Evolutionary conservation across 2,797 vertebrate species (phyloP).

Genomic region (Notoglanidium macrostoma): DNA sequence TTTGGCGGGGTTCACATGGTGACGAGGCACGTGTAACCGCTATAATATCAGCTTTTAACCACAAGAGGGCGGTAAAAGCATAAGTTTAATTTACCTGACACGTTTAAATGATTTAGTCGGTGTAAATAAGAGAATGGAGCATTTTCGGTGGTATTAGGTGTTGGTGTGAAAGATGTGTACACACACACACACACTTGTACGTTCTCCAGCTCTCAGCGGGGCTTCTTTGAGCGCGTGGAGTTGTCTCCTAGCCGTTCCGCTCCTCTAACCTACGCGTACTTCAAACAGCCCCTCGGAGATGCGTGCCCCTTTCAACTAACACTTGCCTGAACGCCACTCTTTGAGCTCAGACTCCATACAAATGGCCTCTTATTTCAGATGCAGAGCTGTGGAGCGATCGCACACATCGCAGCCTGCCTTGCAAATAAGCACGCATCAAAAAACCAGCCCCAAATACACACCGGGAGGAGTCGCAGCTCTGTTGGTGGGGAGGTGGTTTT

Average conservation of each 20-base stretch:
- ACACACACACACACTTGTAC: slow-evolving; percentile 18
- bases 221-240: slow-evolving; percentile 41
- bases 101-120: background rate
- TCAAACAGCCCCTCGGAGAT: slow-evolving; percentile 52
- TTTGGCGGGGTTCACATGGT: background rate
- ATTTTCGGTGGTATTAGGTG: slow-evolving; percentile 35
- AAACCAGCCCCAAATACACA: background rate
- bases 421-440: background rate
- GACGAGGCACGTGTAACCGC: background rate
- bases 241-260: slow-evolving; percentile 43
- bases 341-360: slow-evolving; percentile 43
- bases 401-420: slow-evolving; percentile 17
- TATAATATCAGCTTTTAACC: slow-evolving; percentile 40
- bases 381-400: background rate
- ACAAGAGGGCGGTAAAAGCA: slow-evolving; percentile 67
- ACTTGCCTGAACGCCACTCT: slow-evolving; percentile 9
- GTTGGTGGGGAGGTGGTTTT: background rate
- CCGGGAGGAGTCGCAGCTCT: background rate
- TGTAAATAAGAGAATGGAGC: background rate
- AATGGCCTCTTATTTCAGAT: slow-evolving; percentile 45
- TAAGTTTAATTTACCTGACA: background rate
- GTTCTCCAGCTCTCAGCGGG: slow-evolving; percentile 25
- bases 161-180: slow-evolving; percentile 18
- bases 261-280: slow-evolving; percentile 51
- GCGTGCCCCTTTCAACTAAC: slow-evolving; percentile 46